Evolutionary conservation across 2,888 invertebrate species (phyloP).

Genomic region (Apodemia mormo): DNA sequence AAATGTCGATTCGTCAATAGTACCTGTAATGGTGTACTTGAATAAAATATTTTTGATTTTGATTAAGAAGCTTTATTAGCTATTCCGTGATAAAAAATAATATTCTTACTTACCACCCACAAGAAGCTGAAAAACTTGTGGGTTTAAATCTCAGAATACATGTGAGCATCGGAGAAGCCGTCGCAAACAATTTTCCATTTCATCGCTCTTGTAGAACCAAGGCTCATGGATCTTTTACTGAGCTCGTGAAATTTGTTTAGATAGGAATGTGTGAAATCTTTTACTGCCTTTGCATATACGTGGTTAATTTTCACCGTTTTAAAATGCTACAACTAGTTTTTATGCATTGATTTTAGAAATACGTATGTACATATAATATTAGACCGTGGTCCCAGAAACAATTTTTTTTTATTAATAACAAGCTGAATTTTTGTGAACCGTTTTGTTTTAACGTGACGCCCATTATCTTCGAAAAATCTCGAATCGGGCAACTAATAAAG

Average conservation of each 20-base stretch:
- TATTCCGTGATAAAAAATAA: not conserved
- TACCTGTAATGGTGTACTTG: too few relatives aligned
- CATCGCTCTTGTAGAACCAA: slow-evolving; percentile 39
- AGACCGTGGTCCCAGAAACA: too few relatives aligned
- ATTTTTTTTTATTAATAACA: too few relatives aligned
- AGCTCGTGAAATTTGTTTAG: slow-evolving; percentile 31
- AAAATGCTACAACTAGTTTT: not conserved
- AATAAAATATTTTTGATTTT: too few relatives aligned
- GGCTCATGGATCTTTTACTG: slow-evolving; percentile 33
- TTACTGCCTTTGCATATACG: slow-evolving; percentile 6
- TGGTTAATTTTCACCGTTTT: not conserved
- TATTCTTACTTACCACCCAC: not conserved
- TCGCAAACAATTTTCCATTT: slow-evolving; percentile 49
- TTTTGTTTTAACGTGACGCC: too few relatives aligned
- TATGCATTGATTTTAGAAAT: not conserved
- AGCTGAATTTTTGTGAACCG: too few relatives aligned
- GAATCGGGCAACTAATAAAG: too few relatives aligned
- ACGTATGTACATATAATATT: too few relatives aligned
- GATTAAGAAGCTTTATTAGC: too few relatives aligned
- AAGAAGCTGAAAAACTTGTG: slow-evolving; percentile 33
- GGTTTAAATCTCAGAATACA: slow-evolving; percentile 24
- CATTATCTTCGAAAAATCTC: too few relatives aligned
- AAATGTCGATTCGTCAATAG: too few relatives aligned
- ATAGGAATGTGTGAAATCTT: slow-evolving; percentile 28
- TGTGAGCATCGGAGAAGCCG: slow-evolving; percentile 33